Conservation (phyloP, 2,888 invertebrate species). For the Phyllotreta cruciferae region DNA sequence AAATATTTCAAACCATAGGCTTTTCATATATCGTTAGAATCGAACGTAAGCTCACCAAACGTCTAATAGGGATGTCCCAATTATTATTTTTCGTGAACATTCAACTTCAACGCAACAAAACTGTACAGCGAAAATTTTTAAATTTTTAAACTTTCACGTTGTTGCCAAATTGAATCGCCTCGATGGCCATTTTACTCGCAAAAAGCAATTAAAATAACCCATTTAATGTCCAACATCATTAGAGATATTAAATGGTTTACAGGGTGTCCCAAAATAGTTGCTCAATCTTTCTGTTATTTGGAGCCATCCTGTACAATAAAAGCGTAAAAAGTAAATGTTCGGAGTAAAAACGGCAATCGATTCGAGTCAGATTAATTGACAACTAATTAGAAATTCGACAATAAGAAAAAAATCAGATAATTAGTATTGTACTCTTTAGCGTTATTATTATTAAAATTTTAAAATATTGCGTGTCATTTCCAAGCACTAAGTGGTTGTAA, state of each 20-base stretch:
- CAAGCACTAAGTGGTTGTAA: conserved; percentile 13
- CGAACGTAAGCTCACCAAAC: conserved; percentile 26
- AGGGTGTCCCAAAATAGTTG: too few relatives aligned
- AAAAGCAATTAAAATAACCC: too few relatives aligned
- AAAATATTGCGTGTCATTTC: conserved; percentile 18
- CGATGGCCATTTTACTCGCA: not conserved
- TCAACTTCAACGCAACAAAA: too few relatives aligned
- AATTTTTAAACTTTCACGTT: not conserved
- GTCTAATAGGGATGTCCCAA: too few relatives aligned
- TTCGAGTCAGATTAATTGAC: not conserved
- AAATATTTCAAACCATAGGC: conserved; percentile 42
- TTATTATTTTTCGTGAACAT: too few relatives aligned
- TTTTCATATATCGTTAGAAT: conserved; percentile 33
- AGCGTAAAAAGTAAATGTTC: too few relatives aligned
- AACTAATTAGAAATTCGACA: conserved; percentile 7
- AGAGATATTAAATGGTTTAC: too few relatives aligned
- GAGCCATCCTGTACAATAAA: too few relatives aligned
- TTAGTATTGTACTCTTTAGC: conserved; percentile 37
- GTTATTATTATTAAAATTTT: conserved; percentile 34
- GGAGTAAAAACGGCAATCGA: too few relatives aligned
- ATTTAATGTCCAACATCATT: too few relatives aligned
- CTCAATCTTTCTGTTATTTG: too few relatives aligned
- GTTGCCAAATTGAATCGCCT: conserved; percentile 1
- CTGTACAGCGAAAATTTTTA: not conserved
- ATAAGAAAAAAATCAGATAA: conserved; percentile 18